Evolutionary conservation across 2,113 vertebrate genomes (phyloP), one percentile per base, ranked within the genome.

Genomic region (Clarias macrocephalus): DNA sequence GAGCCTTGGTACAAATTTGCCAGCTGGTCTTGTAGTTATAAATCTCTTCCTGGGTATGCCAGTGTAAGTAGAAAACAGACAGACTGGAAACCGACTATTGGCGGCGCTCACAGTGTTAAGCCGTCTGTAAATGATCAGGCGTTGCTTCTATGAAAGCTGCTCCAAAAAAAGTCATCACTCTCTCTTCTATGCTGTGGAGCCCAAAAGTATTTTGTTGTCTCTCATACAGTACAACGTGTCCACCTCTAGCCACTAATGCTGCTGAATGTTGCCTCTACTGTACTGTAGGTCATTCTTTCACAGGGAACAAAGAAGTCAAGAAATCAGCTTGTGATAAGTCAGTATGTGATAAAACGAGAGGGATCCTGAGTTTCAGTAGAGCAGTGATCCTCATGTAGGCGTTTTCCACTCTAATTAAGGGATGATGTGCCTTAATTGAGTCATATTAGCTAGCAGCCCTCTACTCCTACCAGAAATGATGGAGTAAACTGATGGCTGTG

Each of bases 211-310:
- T 37, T 70, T 23, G 23, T 19, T 48, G 66, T 16, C 66, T 52
- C 86, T 82, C 80, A 52, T 83, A 68, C 54, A 65, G 59, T 87
- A 57, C 54, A 82, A 70, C 48, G 66, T 65, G 30, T 87, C 81
- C n/a, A 77, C 70, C 42, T 52, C 7, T 83, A 72, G 33, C 25
- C 73, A 18, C 81, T 56, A 30, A 48, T 48, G 7, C 48, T 48
- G 56, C 77, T n/a, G 59, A 87, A 65, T 65, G 62, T 48, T 83
- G 72, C 60, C 82, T 79, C 37, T 77, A 48, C 48, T 42, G 42
- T 42, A 42, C 42, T 48, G 48, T 48, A 59, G 12, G 72, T 73
- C 56, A 77, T 77, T 80, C 21, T 54, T 79, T 80, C 75, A 25
- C 80, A 79, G 13, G 48, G 84, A 30, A 77, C 75, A 77, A 77